phyloP scores from a whole-genome alignment of 2,797 vertebrate genomes.

The Muscicapa striata region DNA sequence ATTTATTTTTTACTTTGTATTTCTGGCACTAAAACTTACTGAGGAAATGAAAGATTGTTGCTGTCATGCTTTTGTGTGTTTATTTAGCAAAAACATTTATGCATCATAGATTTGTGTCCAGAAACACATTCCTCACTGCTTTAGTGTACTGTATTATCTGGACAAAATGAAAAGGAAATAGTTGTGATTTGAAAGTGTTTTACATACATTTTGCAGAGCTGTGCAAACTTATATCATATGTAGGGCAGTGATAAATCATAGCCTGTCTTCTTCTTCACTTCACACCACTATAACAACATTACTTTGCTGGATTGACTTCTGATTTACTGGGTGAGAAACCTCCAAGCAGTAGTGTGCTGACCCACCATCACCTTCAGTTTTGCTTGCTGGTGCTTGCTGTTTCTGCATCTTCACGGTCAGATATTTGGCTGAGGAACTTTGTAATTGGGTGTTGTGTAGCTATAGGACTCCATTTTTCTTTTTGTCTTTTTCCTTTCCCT shows the following conservation, averaged over 20 bases:
- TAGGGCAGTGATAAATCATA: not conserved
- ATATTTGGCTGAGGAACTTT: not conserved
- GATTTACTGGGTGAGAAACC: slow-evolving; percentile 24
- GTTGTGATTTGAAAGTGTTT: not conserved
- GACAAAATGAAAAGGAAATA: not conserved
- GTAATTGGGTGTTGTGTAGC: not conserved
- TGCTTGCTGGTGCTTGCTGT: not conserved
- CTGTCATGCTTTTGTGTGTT: not conserved
- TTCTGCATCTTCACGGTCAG: not conserved
- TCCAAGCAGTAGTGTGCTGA: not conserved
- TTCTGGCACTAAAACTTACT: not conserved
- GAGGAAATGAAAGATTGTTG: not conserved
- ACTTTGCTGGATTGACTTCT: slow-evolving; percentile 16
- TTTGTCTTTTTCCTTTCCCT: not conserved
- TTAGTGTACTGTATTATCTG: not conserved
- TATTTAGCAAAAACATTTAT: not conserved
- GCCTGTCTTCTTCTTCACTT: not conserved
- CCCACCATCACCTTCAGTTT: not conserved
- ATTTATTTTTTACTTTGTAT: not conserved
- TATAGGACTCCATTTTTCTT: not conserved
- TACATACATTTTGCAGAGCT: not conserved
- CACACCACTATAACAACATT: not conserved
- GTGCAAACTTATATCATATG: not conserved
- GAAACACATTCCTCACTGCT: not conserved
- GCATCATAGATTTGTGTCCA: not conserved